phyloP scores from a whole-genome alignment of 2,888 invertebrate species.

The Orthonychiurus folsomi region DNA sequence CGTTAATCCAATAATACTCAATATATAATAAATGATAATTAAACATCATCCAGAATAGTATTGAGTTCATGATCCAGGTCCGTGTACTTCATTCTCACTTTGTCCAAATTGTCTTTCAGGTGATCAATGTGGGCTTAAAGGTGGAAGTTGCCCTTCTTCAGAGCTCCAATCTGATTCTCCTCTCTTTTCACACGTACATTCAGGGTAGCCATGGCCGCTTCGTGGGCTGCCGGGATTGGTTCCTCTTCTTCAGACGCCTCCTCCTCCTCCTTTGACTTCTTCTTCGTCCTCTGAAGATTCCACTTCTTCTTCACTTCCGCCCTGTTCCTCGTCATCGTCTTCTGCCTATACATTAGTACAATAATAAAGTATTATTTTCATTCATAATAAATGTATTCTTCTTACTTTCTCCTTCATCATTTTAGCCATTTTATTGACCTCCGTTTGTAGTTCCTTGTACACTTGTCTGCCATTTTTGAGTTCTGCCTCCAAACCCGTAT shows the following conservation, averaged over 20 bases:
- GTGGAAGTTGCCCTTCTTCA: constrained; percentile 80
- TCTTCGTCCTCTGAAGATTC: constrained; percentile 23
- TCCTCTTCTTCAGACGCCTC: constrained; percentile 25
- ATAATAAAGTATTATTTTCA: too few relatives aligned
- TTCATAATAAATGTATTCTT: too few relatives aligned
- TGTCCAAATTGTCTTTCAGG: constrained; percentile 72
- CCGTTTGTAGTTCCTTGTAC: constrained; percentile 71
- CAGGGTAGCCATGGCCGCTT: constrained; percentile 30
- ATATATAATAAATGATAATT: not conserved
- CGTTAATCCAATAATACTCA: too few relatives aligned
- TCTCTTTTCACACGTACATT: constrained; percentile 48
- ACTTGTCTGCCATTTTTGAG: constrained; percentile 67
- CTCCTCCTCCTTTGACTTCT: constrained; percentile 21
- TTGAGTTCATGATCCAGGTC: constrained; percentile 73
- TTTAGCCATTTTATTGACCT: constrained; percentile 83
- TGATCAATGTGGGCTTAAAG: constrained; percentile 79
- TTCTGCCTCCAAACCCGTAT: constrained; percentile 69
- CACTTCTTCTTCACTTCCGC: constrained; percentile 28
- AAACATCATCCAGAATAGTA: constrained; percentile 58
- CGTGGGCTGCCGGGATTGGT: constrained; percentile 38
- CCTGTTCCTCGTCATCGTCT: constrained; percentile 46
- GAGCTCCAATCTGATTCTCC: constrained; percentile 65
- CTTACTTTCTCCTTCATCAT: constrained; percentile 74
- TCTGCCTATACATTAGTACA: constrained; percentile 60
- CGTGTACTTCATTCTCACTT: constrained; percentile 69